Base-by-base conservation (phyloP, 2,113 vertebrate species). In the Sterna hirundo region DNA sequence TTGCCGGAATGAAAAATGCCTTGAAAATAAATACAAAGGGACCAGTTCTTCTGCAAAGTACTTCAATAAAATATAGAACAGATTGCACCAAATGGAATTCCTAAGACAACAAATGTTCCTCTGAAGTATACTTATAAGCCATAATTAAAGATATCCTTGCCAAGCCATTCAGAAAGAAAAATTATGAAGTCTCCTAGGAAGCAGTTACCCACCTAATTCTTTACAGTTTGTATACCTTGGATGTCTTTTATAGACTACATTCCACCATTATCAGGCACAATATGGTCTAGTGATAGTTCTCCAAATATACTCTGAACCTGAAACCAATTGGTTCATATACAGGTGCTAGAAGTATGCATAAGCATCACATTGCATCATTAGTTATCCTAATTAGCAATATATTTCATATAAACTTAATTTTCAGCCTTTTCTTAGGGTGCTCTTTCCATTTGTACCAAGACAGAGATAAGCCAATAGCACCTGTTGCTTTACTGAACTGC, bases 1-100 rank as follows among this genome's bases (percentile, higher is more conserved):
- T 66, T 89, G 17, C 29, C 29, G 89, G 52, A 91, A 76, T 30
- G 26, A 71, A 85, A 94, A 94, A 85, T 46, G 15, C 14, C 51
- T 83, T 91, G 70, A 61, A 90, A 92, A 85, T 52, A 94, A 65
- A 61, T 42, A 61, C 74, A 95, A 81, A 88, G n/a, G 22, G 36
- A 77, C 34, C 75, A 76, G 30, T 42, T 95, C 74, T 92, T 87
- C 69, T 91, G 70, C 13, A 72, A 93, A 91, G 38, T 74, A n/a
- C 49, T 83, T 83, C 74, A 76, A 54, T 87, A 74, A 89, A 91
- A 83, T 58, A 69, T 10, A 10, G 49, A 85, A 79, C 86, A 95
- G 91, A 96, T 94, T 95, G 93, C 58, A 94, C 61, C 69, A 87
- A 96, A 69, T 36, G 49, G 68, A 90, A 94, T 96, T 87, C 29